Evolutionary conservation across 1,140 invertebrate genomes (phyloP).

Genomic region (Sinonovacula constricta): DNA sequence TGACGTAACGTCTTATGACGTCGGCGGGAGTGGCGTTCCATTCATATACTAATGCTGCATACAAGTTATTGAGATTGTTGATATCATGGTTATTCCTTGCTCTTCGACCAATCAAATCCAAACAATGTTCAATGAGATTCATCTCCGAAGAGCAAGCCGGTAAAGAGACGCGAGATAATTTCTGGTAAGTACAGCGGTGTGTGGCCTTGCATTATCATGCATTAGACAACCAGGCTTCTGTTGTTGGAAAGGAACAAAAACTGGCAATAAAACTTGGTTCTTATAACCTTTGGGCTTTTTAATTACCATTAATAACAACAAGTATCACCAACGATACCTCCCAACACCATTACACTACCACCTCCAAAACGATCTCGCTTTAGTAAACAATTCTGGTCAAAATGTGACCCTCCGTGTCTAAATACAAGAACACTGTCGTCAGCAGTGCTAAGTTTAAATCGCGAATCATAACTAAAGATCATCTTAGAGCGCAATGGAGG

Average conservation of each 20-base stretch:
- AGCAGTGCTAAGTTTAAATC: slow-evolving; percentile 1
- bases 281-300: neutral
- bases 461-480: neutral
- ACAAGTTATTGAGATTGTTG: slow-evolving; percentile 27
- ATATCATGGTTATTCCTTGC: neutral
- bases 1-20: slow-evolving; percentile 21
- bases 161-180: neutral
- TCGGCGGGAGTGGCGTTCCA: slow-evolving; percentile 15
- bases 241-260: neutral
- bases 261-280: neutral
- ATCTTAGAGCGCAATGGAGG: neutral
- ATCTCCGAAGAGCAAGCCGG: slow-evolving; percentile 6
- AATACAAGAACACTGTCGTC: neutral
- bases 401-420: neutral
- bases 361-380: neutral
- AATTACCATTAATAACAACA: neutral
- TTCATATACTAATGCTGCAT: slow-evolving; percentile 7
- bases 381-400: neutral
- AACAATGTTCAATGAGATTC: slow-evolving; percentile 16
- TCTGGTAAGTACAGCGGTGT: neutral
- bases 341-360: neutral
- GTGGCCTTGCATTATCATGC: neutral
- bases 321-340: neutral
- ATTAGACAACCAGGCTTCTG: neutral
- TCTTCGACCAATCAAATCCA: slow-evolving; percentile 1